Evolutionary conservation across 2,888 invertebrate species (phyloP).

Genomic region (Trisateles emortualis): DNA sequence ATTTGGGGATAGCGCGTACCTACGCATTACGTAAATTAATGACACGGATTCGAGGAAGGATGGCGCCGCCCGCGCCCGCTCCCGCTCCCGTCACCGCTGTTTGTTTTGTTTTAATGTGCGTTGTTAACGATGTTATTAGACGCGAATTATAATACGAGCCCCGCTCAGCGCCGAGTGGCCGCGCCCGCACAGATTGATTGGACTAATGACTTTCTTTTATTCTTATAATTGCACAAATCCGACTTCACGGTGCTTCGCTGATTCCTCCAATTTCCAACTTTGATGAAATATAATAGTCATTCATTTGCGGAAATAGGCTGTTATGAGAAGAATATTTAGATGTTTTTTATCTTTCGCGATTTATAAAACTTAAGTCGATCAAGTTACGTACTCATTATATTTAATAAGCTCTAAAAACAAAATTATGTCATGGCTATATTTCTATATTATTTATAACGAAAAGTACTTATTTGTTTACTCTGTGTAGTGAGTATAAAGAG

Average conservation of each 20-base stretch:
- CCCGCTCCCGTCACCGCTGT: conserved; percentile 68
- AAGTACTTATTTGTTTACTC: background rate
- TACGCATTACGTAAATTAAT: conserved; percentile 88
- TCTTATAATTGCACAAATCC: conserved; percentile 79
- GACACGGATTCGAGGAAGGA: conserved; percentile 87
- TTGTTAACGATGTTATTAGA: conserved; percentile 86
- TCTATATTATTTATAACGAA: background rate
- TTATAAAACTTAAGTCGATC: conserved; percentile 50
- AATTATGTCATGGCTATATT: background rate
- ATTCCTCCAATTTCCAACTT: conserved; percentile 62
- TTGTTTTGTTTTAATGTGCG: conserved; percentile 86
- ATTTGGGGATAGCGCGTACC: conserved; percentile 88
- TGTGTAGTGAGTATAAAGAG: conserved; percentile 17
- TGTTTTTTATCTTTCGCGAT: conserved; percentile 47
- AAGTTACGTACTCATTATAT: conserved; percentile 39
- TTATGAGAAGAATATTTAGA: conserved; percentile 48
- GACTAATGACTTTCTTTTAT: conserved; percentile 82
- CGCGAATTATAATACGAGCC: conserved; percentile 76
- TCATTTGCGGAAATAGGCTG: conserved; percentile 60
- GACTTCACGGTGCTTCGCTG: conserved; percentile 67
- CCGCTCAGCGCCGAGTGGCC: conserved; percentile 51
- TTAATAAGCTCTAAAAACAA: conserved; percentile 15
- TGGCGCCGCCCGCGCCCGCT: conserved; percentile 78
- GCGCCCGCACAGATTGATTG: conserved; percentile 70
- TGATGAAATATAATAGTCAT: conserved; percentile 68